These are phyloP conservation scores for Typhlichthys subterraneus DNA, from an alignment of 2,797 vertebrate genomes.

Conservation along the genomic window DNA sequence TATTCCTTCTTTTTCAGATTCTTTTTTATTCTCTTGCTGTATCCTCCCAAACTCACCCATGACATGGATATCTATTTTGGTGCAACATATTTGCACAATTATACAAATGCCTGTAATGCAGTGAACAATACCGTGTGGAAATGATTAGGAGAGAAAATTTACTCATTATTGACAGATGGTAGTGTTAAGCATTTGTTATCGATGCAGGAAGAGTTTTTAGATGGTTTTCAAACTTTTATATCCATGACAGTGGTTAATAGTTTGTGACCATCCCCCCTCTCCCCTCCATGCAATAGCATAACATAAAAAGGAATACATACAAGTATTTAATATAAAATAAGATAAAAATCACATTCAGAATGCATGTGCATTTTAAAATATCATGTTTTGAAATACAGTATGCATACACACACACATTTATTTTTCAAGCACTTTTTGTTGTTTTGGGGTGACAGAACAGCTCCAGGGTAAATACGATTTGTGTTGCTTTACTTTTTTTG, in stretches of 20 bases:
- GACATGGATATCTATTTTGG: conserved; percentile 93
- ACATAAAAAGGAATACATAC: no score
- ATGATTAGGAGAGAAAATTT: conserved; percentile 87
- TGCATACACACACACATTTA: conserved; percentile 10
- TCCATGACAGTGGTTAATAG: no score
- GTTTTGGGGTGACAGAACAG: no score
- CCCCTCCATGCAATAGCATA: no score
- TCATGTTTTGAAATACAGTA: no score
- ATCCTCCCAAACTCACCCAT: conserved; percentile 82
- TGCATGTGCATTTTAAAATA: conserved; percentile 18
- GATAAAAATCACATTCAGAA: no score
- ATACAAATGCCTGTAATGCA: conserved; percentile 92
- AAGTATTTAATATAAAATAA: no score
- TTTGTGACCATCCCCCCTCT: no score
- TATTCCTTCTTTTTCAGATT: conserved; percentile 49
- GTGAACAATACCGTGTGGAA: conserved; percentile 92
- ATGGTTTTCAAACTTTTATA: conserved; percentile 71
- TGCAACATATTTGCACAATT: conserved; percentile 96
- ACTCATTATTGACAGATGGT: conserved; percentile 97
- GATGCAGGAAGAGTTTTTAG: conserved; percentile 72
- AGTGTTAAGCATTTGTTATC: conserved; percentile 84
- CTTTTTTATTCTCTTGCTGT: conserved; percentile 69
- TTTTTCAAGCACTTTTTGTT: conserved; percentile 1
- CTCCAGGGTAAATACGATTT: no score
- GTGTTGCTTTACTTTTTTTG: background rate